phyloP scores from a whole-genome alignment of 2,797 vertebrate genomes.

The Falco biarmicus region DNA sequence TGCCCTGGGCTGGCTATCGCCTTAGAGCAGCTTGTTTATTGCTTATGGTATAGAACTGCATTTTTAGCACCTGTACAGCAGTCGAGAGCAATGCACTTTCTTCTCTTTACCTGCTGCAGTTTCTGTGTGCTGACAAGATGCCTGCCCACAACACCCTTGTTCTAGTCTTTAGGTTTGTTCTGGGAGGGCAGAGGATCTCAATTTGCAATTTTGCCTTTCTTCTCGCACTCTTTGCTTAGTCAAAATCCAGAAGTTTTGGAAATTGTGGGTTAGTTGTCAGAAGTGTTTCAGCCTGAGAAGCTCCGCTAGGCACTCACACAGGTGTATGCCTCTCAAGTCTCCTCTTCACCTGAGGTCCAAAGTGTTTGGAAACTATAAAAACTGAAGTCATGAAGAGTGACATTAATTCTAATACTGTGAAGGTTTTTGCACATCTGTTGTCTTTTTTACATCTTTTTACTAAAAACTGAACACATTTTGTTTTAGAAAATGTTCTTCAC shows the following conservation, averaged over 20 bases:
- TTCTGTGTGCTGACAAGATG: neutral
- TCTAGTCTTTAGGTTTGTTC: neutral
- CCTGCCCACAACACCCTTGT: neutral
- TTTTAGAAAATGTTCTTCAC: neutral
- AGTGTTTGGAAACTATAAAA: neutral
- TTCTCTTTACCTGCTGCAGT: neutral
- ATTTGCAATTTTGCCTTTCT: neutral
- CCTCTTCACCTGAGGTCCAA: neutral
- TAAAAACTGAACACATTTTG: neutral
- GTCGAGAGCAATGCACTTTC: neutral
- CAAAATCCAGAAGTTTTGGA: neutral
- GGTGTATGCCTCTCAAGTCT: neutral
- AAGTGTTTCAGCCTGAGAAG: neutral
- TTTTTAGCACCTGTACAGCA: neutral
- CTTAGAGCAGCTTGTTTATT: neutral
- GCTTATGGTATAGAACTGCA: neutral
- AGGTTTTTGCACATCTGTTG: neutral
- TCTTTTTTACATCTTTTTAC: neutral
- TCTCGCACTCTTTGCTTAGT: neutral
- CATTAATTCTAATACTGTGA: neutral
- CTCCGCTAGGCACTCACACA: neutral
- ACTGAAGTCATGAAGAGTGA: neutral
- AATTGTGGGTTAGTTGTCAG: rapidly evolving
- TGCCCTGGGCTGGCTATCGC: neutral
- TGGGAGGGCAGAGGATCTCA: neutral